A percentile compares a stretch with the other conserved stretches of the same genome.
Conservation (phyloP, 2,888 invertebrate species). For the Drosophila ustulata region DNA sequence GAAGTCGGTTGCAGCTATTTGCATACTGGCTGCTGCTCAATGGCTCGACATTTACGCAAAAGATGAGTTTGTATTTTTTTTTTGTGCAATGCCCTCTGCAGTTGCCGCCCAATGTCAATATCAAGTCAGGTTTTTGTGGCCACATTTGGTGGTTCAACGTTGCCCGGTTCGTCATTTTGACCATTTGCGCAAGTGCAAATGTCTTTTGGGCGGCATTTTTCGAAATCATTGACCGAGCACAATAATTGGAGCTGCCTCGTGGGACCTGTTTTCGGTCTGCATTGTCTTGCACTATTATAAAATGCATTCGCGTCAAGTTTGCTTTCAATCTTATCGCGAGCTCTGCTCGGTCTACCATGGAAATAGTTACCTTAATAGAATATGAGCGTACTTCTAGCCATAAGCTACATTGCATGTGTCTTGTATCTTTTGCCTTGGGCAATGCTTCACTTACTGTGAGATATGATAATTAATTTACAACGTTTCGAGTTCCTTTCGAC, state of each 20-base stretch:
- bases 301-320: slow-evolving; percentile 35
- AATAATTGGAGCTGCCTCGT: slow-evolving; percentile 59
- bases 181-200: slow-evolving; percentile 73
- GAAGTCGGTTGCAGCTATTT: slow-evolving; percentile 27
- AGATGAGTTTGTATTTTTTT: neutral
- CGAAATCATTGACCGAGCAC: slow-evolving; percentile 80
- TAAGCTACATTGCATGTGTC: slow-evolving; percentile 32
- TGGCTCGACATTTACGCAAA: slow-evolving; percentile 57
- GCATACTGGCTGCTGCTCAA: slow-evolving; percentile 36
- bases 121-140: slow-evolving; percentile 37
- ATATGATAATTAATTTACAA: slow-evolving; percentile 23
- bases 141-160: slow-evolving; percentile 18
- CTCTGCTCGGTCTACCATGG: slow-evolving; percentile 16
- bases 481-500: neutral
- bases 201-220: slow-evolving; percentile 70
- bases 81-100: slow-evolving; percentile 51
- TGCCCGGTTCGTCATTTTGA: slow-evolving; percentile 44
- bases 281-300: slow-evolving; percentile 47
- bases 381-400: neutral
- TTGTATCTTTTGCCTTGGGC: neutral
- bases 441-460: neutral
- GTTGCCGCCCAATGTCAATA: slow-evolving; percentile 59
- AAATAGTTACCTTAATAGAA: slow-evolving; percentile 6
- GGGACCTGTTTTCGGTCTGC: slow-evolving; percentile 53
- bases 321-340: slow-evolving; percentile 7